A percentile compares a stretch with the other conserved stretches of the same genome.
These are phyloP conservation scores for Mylabris sibirica DNA, from an alignment of 2,888 invertebrate genomes.

Conservation along the genomic window DNA sequence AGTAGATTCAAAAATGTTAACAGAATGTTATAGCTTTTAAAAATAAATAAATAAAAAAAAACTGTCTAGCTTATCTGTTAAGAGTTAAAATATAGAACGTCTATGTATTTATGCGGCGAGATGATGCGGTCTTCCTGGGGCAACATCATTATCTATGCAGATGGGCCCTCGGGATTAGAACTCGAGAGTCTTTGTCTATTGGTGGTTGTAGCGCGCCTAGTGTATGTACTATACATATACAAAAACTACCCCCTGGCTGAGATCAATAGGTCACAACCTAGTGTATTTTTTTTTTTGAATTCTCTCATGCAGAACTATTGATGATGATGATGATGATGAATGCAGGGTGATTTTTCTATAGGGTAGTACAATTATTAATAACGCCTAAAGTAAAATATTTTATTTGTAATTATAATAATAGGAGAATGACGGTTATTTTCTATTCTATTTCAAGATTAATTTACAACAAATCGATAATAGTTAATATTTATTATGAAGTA, in stretches of 20 bases:
- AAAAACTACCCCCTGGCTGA: slow-evolving; percentile 42
- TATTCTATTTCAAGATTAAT: background rate
- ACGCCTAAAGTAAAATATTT: background rate
- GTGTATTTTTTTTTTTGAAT: slow-evolving; percentile 40
- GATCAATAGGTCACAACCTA: slow-evolving; percentile 55
- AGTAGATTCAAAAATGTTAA: background rate
- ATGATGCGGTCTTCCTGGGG: slow-evolving; percentile 45
- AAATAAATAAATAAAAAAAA: slow-evolving; percentile 24
- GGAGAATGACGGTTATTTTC: background rate
- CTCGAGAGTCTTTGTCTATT: slow-evolving; percentile 55
- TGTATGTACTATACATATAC: slow-evolving; percentile 28
- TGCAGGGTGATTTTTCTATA: slow-evolving; percentile 1
- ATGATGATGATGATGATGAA: slow-evolving; percentile 37
- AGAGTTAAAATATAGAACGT: slow-evolving; percentile 37
- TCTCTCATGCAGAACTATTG: slow-evolving; percentile 46
- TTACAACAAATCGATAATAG: slow-evolving; percentile 25
- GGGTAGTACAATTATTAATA: slow-evolving; percentile 3
- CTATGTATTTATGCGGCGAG: slow-evolving; percentile 45
- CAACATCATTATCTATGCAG: slow-evolving; percentile 59
- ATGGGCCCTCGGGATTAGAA: slow-evolving; percentile 57
- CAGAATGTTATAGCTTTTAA: slow-evolving; percentile 2
- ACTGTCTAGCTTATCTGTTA: slow-evolving; percentile 29
- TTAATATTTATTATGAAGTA: slow-evolving; percentile 43
- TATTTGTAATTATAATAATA: background rate
- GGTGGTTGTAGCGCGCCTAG: slow-evolving; percentile 44